These are phyloP conservation scores for Casuarius casuarius DNA, from an alignment of 2,113 vertebrate genomes.

Conservation along the genomic window DNA sequence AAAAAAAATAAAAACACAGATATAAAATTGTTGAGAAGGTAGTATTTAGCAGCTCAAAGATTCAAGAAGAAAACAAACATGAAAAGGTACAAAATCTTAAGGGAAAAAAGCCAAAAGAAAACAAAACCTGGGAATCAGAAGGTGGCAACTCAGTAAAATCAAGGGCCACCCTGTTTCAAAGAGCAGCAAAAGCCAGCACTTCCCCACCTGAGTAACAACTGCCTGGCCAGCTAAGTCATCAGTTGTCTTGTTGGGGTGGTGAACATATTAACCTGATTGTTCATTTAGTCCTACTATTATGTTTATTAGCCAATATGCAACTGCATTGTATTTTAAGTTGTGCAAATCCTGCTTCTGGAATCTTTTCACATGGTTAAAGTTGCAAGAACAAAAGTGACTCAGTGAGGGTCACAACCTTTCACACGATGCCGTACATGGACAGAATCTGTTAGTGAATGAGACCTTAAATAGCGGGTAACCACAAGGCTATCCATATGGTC, in stretches of 20 bases:
- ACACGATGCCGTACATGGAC: neutral
- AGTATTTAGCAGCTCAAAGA: neutral
- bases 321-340: neutral
- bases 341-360: neutral
- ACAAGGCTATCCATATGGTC: neutral
- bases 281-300: too few species aligned
- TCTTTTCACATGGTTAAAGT: neutral
- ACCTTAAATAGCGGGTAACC: neutral
- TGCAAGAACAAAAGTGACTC: neutral
- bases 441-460: neutral
- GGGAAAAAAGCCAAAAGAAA: neutral
- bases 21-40: neutral
- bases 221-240: too few species aligned
- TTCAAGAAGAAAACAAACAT: neutral
- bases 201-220: too few species aligned
- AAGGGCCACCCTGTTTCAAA: neutral
- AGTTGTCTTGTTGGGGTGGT: too few species aligned
- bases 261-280: too few species aligned
- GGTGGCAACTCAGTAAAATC: neutral
- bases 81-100: neutral
- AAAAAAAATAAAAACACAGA: neutral
- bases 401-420: neutral
- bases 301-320: neutral
- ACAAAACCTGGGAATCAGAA: neutral
- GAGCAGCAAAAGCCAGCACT: too few species aligned